These are phyloP conservation scores for Hyperopisus bebe DNA, from an alignment of 2,113 vertebrate species.

Conservation along the genomic window DNA sequence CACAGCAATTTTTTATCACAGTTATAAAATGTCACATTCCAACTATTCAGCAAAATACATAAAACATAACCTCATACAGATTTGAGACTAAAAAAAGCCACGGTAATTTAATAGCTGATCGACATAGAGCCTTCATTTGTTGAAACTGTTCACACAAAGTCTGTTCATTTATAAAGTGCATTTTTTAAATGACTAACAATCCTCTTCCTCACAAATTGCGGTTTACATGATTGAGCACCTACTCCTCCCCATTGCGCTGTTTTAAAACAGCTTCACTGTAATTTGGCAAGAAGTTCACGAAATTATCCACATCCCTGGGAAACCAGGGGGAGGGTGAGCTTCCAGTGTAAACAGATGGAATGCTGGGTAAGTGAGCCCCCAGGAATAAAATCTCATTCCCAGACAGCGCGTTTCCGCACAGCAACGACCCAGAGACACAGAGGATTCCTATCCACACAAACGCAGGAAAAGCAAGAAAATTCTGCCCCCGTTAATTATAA, in stretches of 20 bases:
- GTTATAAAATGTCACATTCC: not conserved
- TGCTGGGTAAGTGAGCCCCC: constrained; percentile 19
- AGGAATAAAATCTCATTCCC: not conserved
- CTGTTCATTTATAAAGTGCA: constrained; percentile 30
- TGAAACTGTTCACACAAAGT: constrained; percentile 27
- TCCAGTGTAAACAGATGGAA: constrained; percentile 26
- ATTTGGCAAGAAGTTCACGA: constrained; percentile 39
- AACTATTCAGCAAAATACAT: not conserved
- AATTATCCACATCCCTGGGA: constrained; percentile 34
- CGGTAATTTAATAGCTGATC: not conserved
- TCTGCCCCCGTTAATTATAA: constrained; percentile 26
- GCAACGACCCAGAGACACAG: constrained; percentile 17
- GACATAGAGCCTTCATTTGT: not conserved
- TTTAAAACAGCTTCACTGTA: constrained; percentile 40
- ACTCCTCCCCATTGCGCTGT: constrained; percentile 17
- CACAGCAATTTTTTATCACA: not conserved
- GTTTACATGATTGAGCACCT: constrained; percentile 16
- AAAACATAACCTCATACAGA: not conserved
- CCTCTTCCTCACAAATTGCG: constrained; percentile 6
- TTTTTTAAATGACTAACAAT: constrained; percentile 33
- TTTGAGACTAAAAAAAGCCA: not conserved
- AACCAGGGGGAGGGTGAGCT: constrained; percentile 24
- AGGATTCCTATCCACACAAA: not conserved
- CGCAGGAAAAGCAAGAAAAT: not conserved
- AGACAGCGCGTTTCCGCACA: constrained; percentile 13